Percentiles rank a stretch among this genome's conserved stretches.
phyloP scores from a whole-genome alignment of 2,797 vertebrate species.

The Falco novaeseelandiae region DNA sequence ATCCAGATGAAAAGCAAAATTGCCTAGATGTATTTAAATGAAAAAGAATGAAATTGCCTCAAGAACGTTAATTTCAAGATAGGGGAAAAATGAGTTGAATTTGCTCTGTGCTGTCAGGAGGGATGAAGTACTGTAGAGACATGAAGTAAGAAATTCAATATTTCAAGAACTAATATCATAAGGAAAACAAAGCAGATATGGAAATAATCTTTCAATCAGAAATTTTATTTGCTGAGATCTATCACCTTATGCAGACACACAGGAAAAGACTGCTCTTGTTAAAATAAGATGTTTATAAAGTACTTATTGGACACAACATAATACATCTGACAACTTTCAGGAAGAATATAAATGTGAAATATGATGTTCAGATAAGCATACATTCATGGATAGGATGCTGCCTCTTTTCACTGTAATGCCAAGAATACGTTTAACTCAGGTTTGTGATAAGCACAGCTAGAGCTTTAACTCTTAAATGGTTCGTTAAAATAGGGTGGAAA shows the following conservation, averaged over 20 bases:
- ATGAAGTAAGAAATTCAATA: constrained; percentile 13
- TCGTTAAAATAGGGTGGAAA: neutral
- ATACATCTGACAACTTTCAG: neutral
- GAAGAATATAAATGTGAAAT: neutral
- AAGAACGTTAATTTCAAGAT: constrained; percentile 46
- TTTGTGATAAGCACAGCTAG: neutral
- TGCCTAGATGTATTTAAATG: neutral
- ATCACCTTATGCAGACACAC: neutral
- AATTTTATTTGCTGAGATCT: constrained; percentile 12
- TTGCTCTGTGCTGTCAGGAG: neutral
- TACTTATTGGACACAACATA: neutral
- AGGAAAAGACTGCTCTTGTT: neutral
- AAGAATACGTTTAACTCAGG: neutral
- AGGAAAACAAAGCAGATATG: constrained; percentile 27
- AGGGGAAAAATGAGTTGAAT: constrained; percentile 7
- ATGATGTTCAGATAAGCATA: neutral
- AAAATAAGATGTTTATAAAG: neutral
- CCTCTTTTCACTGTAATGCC: neutral
- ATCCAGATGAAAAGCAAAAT: constrained; percentile 17
- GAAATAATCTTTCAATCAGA: constrained; percentile 31
- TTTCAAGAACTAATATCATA: constrained; percentile 17
- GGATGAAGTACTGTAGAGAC: neutral
- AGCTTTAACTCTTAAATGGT: neutral
- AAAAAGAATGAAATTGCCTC: constrained; percentile 24
- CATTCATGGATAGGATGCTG: neutral